Evolutionary conservation across 30 jellyfish, hydroid and myxozoan genomes (phyloP).

Genomic region (Nemopilema nomurai): DNA sequence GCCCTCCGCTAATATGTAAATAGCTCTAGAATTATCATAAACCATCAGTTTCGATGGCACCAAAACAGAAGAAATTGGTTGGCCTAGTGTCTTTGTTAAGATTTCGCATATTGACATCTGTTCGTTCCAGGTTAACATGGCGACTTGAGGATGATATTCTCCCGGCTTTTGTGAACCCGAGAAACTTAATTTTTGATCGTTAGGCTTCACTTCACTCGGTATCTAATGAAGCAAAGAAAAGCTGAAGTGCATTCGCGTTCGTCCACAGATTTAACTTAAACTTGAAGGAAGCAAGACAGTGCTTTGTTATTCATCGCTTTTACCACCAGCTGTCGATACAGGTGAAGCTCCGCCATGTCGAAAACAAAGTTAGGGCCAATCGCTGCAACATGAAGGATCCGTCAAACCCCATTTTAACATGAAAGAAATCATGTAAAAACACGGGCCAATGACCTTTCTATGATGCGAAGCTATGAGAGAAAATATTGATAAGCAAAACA

Average conservation of each 20-base stretch:
- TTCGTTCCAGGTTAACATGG: constrained; percentile 34
- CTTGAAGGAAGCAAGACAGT: constrained; percentile 29
- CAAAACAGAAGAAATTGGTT: not conserved
- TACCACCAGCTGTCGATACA: constrained; percentile 71
- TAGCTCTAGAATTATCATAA: not conserved
- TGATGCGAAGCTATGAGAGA: not conserved
- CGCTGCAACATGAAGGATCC: not conserved
- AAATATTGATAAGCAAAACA: not conserved
- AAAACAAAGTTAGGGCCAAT: constrained; percentile 46
- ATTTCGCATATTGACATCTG: constrained; percentile 31
- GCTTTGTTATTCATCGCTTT: constrained; percentile 56
- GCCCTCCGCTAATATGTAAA: not conserved
- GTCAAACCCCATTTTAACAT: not conserved
- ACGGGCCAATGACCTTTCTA: not conserved
- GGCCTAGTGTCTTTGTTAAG: constrained; percentile 21
- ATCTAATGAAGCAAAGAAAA: not conserved
- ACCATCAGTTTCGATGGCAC: not conserved
- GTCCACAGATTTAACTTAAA: not conserved
- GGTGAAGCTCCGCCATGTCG: constrained; percentile 73
- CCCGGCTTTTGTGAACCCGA: not conserved
- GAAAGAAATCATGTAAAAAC: not conserved
- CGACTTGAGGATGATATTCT: not conserved
- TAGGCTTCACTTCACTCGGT: constrained; percentile 3
- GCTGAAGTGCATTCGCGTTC: not conserved
- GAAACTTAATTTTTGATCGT: constrained; percentile 4